Percentiles rank a stretch among this genome's conserved stretches.
These are phyloP conservation scores for Calosoma granatense DNA, from an alignment of 1,140 invertebrate genomes.

Conservation along the genomic window DNA sequence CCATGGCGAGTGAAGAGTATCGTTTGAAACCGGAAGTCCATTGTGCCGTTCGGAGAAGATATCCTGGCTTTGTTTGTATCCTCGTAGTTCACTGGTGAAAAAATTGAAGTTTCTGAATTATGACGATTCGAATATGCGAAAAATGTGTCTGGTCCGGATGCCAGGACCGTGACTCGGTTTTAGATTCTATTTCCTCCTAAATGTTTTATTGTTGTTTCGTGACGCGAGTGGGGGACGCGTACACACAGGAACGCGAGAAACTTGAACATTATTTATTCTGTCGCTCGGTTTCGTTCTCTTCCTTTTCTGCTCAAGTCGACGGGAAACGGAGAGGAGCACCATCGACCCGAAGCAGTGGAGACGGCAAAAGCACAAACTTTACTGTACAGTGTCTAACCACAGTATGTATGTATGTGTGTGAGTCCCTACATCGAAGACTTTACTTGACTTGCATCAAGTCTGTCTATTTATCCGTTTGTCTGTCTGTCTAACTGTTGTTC, in stretches of 20 bases:
- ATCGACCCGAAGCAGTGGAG: too few relatives aligned
- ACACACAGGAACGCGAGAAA: not conserved
- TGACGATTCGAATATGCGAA: constrained; percentile 2
- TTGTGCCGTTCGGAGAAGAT: not conserved
- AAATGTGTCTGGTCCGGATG: constrained; percentile 1
- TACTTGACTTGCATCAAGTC: too few relatives aligned
- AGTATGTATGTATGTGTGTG: too few relatives aligned
- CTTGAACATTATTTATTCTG: constrained; percentile 8
- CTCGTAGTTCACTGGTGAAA: not conserved
- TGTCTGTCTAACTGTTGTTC: too few relatives aligned
- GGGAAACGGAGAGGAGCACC: not conserved
- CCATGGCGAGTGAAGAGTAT: not conserved
- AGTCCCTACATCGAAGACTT: too few relatives aligned
- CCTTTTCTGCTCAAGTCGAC: not conserved
- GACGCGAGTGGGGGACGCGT: not conserved
- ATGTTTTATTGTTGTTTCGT: constrained; percentile 8
- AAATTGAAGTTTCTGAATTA: constrained; percentile 7
- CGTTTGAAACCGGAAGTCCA: not conserved
- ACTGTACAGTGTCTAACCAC: too few relatives aligned
- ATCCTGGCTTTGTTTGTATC: constrained; percentile 1
- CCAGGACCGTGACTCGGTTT: not conserved
- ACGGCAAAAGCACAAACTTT: too few relatives aligned
- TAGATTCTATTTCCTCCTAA: constrained; percentile 9
- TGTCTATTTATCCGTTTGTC: too few relatives aligned
- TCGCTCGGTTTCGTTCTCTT: not conserved